Conservation (phyloP, 2,888 invertebrate genomes). For the Xylophagus ater region DNA sequence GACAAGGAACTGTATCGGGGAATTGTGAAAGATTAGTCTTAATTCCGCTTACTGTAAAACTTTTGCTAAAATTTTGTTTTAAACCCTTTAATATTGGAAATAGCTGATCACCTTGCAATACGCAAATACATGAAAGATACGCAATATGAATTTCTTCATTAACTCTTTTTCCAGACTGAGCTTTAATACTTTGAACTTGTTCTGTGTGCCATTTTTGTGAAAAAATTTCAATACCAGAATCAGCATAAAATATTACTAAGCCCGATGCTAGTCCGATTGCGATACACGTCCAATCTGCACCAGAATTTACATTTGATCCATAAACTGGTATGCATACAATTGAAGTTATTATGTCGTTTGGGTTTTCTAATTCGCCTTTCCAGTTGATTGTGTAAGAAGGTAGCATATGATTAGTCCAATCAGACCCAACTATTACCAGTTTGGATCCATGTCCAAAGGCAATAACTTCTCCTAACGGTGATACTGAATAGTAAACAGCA, state of each 20-base stretch:
- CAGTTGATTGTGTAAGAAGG: conserved; percentile 46
- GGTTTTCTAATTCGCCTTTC: conserved; percentile 45
- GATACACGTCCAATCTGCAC: conserved; percentile 87
- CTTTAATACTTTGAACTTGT: conserved; percentile 65
- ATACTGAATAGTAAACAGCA: conserved; percentile 53
- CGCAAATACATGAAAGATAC: conserved; percentile 58
- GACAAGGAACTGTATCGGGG: conserved; percentile 49
- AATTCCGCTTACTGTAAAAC: conserved; percentile 30
- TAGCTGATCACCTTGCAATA: conserved; percentile 61
- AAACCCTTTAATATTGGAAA: conserved; percentile 64
- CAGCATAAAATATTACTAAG: conserved; percentile 76
- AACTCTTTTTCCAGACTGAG: conserved; percentile 45
- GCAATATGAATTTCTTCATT: conserved; percentile 43
- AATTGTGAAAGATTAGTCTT: conserved; percentile 18
- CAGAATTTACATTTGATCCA: conserved; percentile 41
- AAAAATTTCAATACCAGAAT: conserved; percentile 68
- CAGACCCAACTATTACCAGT: conserved; percentile 54
- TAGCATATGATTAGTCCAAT: conserved; percentile 42
- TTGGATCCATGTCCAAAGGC: conserved; percentile 54
- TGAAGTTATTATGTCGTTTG: conserved; percentile 42
- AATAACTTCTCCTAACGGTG: conserved; percentile 60
- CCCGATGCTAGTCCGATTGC: conserved; percentile 80
- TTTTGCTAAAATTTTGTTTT: conserved; percentile 54
- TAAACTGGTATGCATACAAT: conserved; percentile 42
- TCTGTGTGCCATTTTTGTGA: conserved; percentile 78